Evolutionary conservation across 2,888 invertebrate species (phyloP), one percentile per base, ranked within the genome.

Genomic region (Altica lythri): DNA sequence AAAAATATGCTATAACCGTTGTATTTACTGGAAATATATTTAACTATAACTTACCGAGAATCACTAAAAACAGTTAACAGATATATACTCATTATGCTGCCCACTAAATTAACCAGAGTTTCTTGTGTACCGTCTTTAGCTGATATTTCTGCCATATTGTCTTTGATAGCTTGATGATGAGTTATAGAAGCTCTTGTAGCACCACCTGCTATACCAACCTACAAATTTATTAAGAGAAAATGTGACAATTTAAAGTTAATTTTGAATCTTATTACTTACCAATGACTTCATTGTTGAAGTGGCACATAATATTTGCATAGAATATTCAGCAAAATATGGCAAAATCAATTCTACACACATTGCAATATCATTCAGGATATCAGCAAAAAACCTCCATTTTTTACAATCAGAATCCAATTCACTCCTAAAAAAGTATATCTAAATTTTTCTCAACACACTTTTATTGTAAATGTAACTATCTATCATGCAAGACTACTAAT

Each of bases 121-220:
- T 98, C 98, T 79, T 98, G 98, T 57, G 95, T 95, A 4, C 94
- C 90, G 74, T 98, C 97, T 78, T 97, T 97, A 0, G 95, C 93
- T 0, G 90, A 83, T 4, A 90, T 94, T 77, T 98, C 98, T 0
- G 92, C 96, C 78, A 95, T 83, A 76, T 97, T 97, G 60, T 92
- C 90, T 59, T 86, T 81, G 14, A 91, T 76, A 0, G 96, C 94
- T 78, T 94, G 95, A 75, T 98, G 97, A 71, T 95, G 92, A 0
- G 95, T 95, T 68, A 98, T 81, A 0, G 96, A 93, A 0, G 90
- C 88, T 69, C 95, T 81, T 0, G 97, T 97, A 1, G 96, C 95
- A 1, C 95, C 92, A 22, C 96, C 95, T 75, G 78, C 79, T 45
- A 80, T 78, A 14, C 80, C 81, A 9, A 77, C 75, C 74, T 75